Conservation (phyloP, 1,140 invertebrate genomes). For the Pollicipes pollicipes region DNA sequence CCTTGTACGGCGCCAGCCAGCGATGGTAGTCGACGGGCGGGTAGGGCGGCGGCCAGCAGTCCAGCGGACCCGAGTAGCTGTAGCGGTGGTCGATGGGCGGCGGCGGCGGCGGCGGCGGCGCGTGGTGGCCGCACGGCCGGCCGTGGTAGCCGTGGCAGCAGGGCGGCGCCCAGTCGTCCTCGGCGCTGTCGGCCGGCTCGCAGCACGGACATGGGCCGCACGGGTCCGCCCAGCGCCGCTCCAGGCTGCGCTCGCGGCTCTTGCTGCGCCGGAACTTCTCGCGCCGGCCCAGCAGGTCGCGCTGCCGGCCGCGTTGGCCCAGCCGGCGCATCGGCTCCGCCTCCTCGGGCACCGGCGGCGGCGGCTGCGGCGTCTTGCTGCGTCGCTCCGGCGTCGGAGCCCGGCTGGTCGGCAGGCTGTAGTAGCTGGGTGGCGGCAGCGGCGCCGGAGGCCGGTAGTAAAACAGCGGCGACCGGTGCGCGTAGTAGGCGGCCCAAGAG, state of each 20-base stretch:
- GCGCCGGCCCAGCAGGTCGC: background rate
- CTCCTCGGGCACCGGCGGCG: background rate
- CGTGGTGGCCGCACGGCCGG: background rate
- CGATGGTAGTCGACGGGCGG: background rate
- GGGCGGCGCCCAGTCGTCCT: background rate
- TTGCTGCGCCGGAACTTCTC: background rate
- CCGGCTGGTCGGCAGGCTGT: background rate
- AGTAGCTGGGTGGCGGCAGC: background rate
- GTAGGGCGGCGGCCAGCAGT: background rate
- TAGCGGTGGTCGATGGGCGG: background rate
- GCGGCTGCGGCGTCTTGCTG: background rate
- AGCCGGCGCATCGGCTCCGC: background rate
- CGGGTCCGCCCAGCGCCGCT: background rate
- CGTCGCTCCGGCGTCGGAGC: background rate
- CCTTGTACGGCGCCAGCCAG: conserved; percentile 1
- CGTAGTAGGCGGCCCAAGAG: background rate
- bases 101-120: too few species aligned
- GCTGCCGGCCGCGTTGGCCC: background rate
- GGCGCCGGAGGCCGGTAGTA: background rate
- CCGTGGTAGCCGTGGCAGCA: background rate
- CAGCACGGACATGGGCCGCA: background rate
- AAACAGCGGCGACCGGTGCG: background rate
- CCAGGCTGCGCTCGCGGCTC: background rate
- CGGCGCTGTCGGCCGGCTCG: background rate
- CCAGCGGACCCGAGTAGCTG: background rate